Evolutionary conservation across 53 echinoderm and acorn worm species (phyloP).

Genomic region (Henricia sp.): DNA sequence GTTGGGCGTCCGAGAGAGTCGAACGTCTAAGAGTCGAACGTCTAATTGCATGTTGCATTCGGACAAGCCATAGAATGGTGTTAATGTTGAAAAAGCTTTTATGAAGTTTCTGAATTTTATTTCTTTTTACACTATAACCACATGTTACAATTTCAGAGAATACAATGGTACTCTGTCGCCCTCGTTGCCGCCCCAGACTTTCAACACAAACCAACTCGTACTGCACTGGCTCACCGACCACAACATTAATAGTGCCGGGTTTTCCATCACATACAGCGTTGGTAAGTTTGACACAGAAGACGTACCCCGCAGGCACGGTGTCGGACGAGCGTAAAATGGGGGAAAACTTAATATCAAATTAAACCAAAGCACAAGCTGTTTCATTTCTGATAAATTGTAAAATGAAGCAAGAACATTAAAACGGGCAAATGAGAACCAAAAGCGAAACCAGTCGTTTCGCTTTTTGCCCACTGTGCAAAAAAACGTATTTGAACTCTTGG

Average conservation of each 20-base stretch:
- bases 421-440: no score
- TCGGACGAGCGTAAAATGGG: no score
- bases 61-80: background rate
- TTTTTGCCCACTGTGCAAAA: no score
- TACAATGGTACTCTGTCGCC: background rate
- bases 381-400: no score
- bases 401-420: no score
- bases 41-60: background rate
- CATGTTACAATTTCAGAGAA: background rate
- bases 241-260: constrained; percentile 70
- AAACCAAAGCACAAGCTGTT: no score
- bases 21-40: background rate
- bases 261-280: constrained; percentile 61
- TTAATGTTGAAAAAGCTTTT: background rate
- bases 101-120: background rate
- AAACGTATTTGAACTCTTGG: no score
- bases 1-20: no score
- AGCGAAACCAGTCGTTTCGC: no score
- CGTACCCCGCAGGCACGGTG: no score
- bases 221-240: constrained; percentile 81
- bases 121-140: background rate
- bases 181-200: background rate
- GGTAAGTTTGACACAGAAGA: no score
- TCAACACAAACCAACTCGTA: constrained; percentile 71
- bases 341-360: no score